Evolutionary conservation across 2,113 vertebrate species (phyloP).

Genomic region (Polypterus senegalus): DNA sequence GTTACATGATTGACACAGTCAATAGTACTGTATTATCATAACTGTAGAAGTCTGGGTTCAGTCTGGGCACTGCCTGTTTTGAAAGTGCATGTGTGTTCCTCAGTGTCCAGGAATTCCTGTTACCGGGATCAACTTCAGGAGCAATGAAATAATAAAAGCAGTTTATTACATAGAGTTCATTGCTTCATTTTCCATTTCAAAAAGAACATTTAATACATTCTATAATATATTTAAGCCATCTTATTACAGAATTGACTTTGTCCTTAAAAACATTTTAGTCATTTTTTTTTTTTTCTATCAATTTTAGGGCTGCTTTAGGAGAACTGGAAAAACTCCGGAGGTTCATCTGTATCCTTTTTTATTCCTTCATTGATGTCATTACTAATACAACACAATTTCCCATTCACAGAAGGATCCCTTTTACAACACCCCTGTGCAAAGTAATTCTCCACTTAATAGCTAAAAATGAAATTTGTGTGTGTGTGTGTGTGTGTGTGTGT

Average conservation of each 20-base stretch:
- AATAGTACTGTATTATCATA: too few species aligned
- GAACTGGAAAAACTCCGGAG: slow-evolving; percentile 57
- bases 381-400: too few species aligned
- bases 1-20: too few species aligned
- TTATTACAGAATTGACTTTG: neutral
- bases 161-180: neutral
- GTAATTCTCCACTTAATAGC: too few species aligned
- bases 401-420: too few species aligned
- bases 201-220: neutral
- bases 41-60: too few species aligned
- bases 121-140: neutral
- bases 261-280: neutral
- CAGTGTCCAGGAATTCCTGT: neutral
- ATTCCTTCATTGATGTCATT: neutral
- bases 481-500: too few species aligned
- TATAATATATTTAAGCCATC: too few species aligned
- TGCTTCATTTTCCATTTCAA: neutral
- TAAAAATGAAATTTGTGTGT: too few species aligned
- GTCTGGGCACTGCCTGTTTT: neutral
- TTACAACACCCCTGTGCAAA: too few species aligned
- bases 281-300: neutral
- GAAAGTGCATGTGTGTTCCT: neutral
- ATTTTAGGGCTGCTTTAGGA: slow-evolving; percentile 41
- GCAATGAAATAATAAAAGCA: neutral
- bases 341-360: slow-evolving; percentile 62